Conservation (phyloP, 2,888 invertebrate genomes). For the Abrostola triplasia region DNA sequence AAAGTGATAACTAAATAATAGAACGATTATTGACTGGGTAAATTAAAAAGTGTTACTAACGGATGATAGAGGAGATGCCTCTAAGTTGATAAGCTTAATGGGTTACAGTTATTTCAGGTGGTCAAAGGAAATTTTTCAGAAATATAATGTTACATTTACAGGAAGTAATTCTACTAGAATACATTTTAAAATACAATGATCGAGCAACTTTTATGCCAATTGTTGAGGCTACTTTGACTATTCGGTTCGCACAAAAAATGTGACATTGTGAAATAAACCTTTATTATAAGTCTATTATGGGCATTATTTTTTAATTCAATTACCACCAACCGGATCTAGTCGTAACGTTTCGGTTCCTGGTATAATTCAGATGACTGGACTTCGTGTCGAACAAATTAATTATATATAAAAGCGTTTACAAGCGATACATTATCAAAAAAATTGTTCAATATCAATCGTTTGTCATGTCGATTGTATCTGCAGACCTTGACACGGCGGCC, state of each 20-base stretch:
- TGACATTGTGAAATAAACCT: background rate
- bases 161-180: conserved; percentile 13
- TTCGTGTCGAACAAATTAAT: conserved; percentile 28
- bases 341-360: conserved; percentile 13
- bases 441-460: conserved; percentile 52
- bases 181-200: background rate
- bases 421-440: conserved; percentile 49
- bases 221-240: background rate
- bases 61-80: no score
- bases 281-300: background rate
- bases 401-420: conserved; percentile 23
- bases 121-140: no score
- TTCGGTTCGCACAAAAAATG: background rate
- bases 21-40: conserved; percentile 37
- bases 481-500: conserved; percentile 76
- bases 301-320: conserved; percentile 2
- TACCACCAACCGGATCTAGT: conserved; percentile 22
- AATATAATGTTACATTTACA: conserved; percentile 17
- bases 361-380: conserved; percentile 15
- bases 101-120: no score
- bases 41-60: no score
- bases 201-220: background rate
- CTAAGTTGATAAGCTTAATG: no score
- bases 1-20: conserved; percentile 53
- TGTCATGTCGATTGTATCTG: conserved; percentile 58